Conservation (phyloP, 2,888 invertebrate species). For the Mayetiola destructor region DNA sequence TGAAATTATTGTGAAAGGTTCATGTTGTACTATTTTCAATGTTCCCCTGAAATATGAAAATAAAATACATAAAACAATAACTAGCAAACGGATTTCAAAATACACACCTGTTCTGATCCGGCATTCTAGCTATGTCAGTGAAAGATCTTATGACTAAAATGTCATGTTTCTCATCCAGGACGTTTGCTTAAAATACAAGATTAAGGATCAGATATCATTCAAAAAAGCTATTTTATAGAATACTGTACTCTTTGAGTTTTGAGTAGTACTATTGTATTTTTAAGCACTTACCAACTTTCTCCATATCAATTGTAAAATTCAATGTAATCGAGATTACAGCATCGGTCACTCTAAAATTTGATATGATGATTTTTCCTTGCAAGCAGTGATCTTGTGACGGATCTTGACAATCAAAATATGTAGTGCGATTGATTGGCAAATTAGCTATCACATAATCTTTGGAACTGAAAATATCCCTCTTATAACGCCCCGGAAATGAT, state of each 20-base stretch:
- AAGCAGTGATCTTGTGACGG: constrained; percentile 28
- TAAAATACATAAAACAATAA: no score
- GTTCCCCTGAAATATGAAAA: constrained; percentile 23
- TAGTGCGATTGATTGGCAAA: constrained; percentile 33
- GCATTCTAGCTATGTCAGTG: constrained; percentile 26
- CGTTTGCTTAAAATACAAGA: no score
- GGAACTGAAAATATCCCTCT: constrained; percentile 2
- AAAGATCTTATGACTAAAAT: constrained; percentile 31
- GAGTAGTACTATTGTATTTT: constrained; percentile 25
- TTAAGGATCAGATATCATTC: no score
- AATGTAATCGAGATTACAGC: constrained; percentile 28
- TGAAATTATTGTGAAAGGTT: constrained; percentile 33
- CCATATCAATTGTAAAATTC: constrained; percentile 29
- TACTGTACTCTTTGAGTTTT: constrained; percentile 21
- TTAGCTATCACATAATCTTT: constrained; percentile 16
- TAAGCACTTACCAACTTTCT: constrained; percentile 30
- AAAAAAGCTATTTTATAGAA: no score
- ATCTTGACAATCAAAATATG: constrained; percentile 31
- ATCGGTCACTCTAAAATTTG: constrained; percentile 27
- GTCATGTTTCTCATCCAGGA: constrained; percentile 33
- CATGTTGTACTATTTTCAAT: constrained; percentile 25
- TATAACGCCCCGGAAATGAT: not conserved
- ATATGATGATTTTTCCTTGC: constrained; percentile 28
- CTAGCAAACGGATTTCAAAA: no score
- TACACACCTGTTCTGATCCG: constrained; percentile 24